Percentiles rank a stretch among this genome's conserved stretches.
Evolutionary conservation across 2,888 invertebrate genomes (phyloP).

Genomic region (Meiosimyza platycephala): DNA sequence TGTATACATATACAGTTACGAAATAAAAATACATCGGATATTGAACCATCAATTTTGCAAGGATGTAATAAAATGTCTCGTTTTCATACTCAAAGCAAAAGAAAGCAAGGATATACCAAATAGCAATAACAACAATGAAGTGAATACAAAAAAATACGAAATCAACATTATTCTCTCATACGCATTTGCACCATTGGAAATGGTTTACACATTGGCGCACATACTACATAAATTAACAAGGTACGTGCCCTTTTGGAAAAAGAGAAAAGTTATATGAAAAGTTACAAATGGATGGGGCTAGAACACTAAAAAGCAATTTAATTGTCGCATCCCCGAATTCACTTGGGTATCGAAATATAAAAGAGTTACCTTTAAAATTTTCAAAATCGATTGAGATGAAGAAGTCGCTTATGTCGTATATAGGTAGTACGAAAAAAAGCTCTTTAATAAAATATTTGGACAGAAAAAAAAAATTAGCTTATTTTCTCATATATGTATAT

Average conservation of each 20-base stretch:
- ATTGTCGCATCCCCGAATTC: too few relatives aligned
- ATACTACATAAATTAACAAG: neutral
- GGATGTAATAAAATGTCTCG: conserved; percentile 34
- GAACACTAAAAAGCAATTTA: too few relatives aligned
- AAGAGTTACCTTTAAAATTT: too few relatives aligned
- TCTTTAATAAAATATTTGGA: too few relatives aligned
- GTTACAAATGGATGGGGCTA: too few relatives aligned
- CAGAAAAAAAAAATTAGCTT: too few relatives aligned
- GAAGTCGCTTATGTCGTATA: too few relatives aligned
- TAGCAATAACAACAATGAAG: neutral
- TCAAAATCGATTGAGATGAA: too few relatives aligned
- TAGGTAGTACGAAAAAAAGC: too few relatives aligned
- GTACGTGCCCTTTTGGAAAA: neutral
- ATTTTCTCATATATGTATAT: too few relatives aligned
- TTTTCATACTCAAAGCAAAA: conserved; percentile 18
- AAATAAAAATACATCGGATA: conserved; percentile 23
- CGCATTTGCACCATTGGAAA: neutral
- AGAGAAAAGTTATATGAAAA: too few relatives aligned
- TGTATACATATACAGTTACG: neutral
- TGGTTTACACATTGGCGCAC: neutral
- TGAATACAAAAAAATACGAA: neutral
- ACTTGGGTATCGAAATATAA: too few relatives aligned
- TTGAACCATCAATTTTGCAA: conserved; percentile 36
- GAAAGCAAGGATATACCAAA: conserved; percentile 1
- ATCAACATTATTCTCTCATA: conserved; percentile 9